Percentiles rank a stretch among this genome's conserved stretches.
Conservation (phyloP, 1,140 invertebrate genomes). For the Diachasma alloeum region DNA sequence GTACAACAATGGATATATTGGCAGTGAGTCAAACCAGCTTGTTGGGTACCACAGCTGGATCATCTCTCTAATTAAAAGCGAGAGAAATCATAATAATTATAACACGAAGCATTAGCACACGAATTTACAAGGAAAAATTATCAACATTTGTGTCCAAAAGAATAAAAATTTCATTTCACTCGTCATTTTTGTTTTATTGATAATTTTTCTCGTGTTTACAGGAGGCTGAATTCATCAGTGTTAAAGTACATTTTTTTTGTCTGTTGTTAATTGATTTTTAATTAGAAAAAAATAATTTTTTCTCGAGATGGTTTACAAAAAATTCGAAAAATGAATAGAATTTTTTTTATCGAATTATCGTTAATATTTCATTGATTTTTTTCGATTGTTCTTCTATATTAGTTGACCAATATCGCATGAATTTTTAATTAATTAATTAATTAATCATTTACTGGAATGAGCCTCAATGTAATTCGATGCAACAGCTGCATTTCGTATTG, state of each 20-base stretch:
- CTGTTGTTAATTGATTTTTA: neutral
- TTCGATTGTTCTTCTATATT: neutral
- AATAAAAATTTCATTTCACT: no score
- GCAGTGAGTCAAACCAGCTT: conserved; percentile 53
- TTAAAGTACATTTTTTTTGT: neutral
- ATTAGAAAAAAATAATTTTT: neutral
- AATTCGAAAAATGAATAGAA: no score
- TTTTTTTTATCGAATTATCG: no score
- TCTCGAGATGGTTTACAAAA: no score
- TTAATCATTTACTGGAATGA: neutral
- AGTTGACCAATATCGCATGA: no score
- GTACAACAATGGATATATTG: conserved; percentile 50
- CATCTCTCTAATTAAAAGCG: conserved; percentile 19
- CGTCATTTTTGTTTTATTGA: neutral
- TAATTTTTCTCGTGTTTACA: neutral
- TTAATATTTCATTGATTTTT: no score
- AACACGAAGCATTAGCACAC: neutral
- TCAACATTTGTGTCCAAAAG: no score
- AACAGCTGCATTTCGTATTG: conserved; percentile 31
- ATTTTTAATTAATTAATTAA: no score
- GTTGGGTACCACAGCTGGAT: conserved; percentile 29
- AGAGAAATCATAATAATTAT: conserved; percentile 24
- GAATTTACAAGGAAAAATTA: neutral
- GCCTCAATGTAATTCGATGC: neutral
- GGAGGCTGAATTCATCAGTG: neutral